phyloP scores from a whole-genome alignment of 2,888 invertebrate genomes.

The Cephus nigrinus region DNA sequence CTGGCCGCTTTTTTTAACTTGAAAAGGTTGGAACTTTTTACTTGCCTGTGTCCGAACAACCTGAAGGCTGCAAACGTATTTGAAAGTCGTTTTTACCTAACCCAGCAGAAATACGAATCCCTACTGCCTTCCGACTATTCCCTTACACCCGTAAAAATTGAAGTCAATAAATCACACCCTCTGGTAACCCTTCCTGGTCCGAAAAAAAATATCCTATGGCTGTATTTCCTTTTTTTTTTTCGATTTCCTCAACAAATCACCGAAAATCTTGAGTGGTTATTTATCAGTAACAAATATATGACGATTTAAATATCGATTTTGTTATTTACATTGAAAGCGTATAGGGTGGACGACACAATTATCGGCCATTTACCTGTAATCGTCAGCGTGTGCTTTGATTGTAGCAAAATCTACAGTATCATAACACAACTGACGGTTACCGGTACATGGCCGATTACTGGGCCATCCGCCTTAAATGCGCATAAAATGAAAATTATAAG shows the following conservation, averaged over 20 bases:
- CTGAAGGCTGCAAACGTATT: not conserved
- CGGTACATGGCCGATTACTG: no score
- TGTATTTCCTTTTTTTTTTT: not conserved
- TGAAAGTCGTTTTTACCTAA: constrained; percentile 3
- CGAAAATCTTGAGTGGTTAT: constrained; percentile 34
- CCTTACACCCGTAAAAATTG: constrained; percentile 30
- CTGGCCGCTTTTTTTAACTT: not conserved
- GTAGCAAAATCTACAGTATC: no score
- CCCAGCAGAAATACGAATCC: constrained; percentile 3
- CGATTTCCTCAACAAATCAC: constrained; percentile 35
- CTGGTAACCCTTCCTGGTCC: not conserved
- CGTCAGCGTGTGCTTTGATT: no score
- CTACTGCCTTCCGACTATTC: not conserved
- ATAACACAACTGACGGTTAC: no score
- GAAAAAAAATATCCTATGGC: not conserved
- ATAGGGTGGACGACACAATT: no score
- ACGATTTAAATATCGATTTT: not conserved
- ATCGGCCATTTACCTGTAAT: no score
- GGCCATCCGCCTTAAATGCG: no score
- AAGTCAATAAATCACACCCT: constrained; percentile 32
- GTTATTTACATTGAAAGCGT: no score
- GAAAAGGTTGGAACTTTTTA: not conserved
- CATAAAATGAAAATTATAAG: no score
- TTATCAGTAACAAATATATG: constrained; percentile 39
- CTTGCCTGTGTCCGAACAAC: not conserved